Conservation (phyloP, 2,797 vertebrate genomes). For the Pteropus rufus region DNA sequence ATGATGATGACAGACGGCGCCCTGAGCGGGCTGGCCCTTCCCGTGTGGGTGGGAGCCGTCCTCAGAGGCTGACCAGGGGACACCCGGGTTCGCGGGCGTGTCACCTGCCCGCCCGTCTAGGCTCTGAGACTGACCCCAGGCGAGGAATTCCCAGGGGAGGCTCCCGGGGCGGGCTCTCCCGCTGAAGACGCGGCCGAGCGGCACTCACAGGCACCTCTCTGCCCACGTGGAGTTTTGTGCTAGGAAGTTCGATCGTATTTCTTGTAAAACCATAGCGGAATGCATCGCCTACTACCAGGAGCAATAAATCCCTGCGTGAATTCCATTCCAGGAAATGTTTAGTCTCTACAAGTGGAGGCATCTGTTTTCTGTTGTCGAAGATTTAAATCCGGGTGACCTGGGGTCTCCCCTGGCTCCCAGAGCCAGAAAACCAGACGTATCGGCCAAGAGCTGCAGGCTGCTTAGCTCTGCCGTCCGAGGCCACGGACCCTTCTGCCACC, state of each 20-base stretch:
- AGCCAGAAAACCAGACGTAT: neutral
- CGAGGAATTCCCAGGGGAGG: neutral
- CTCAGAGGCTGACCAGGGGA: neutral
- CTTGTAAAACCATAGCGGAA: conserved; percentile 2
- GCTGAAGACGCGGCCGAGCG: fast-evolving
- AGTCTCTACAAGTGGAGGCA: conserved; percentile 19
- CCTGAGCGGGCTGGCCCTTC: neutral
- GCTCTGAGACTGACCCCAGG: neutral
- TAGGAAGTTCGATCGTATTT: neutral
- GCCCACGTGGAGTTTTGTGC: neutral
- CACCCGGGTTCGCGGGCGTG: fast-evolving
- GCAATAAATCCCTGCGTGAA: neutral
- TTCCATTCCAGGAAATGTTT: conserved; percentile 44
- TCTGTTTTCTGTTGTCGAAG: conserved; percentile 57
- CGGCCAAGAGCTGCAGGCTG: neutral
- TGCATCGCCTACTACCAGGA: neutral
- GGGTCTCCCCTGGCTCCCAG: neutral
- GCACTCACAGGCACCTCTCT: neutral
- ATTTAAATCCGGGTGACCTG: neutral
- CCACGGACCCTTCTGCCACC: neutral
- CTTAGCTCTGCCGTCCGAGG: neutral
- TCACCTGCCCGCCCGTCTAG: neutral
- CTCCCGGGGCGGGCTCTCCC: neutral
- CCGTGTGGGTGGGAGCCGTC: neutral
- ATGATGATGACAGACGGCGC: neutral